Base-by-base conservation (phyloP, 35 echinoderm and acorn worm species). In the Heliocidaris erythrogramma region DNA sequence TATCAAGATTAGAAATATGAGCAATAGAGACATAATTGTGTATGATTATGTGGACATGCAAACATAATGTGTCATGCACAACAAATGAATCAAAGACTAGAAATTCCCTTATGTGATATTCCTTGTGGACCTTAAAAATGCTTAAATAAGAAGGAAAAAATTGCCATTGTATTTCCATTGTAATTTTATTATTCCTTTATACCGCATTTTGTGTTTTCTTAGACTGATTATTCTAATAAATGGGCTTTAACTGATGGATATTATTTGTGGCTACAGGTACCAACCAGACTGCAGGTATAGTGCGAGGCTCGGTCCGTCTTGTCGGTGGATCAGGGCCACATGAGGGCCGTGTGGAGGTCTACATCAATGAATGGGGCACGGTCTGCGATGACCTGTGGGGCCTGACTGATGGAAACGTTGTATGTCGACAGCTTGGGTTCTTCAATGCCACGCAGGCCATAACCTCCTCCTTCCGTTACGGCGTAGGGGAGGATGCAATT, bases 391-490 rank as follows among this genome's bases (percentile, higher is more conserved):
- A 89, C 32, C 14, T 89, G 87, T 89, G 87, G 87, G 87, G 42
- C 87, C 7, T 32, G 18, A 89, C 16, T 18, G 87, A 89, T 12
- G 87, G 30, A 13, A 35, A 84, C 13, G 94, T 95, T 47, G 32
- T 95, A 13, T 95, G 94, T n/a, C 52, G 88, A 59, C 47, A 92
- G 30, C 30, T 95, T 18, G 94, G 94, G 9, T 92, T 92, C 14
- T 10, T 27, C 59, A 85, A 48, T 47, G 94, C 94, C 47, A 86
- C 35, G 4, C n/a, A 18, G 24, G 71, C 94, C 11, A 29, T 85
- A 6, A n/a, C 49, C 4, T 12, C 47, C 4, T 85, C 95, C 48
- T 16, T 17, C n/a, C 65, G 65, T 7, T 95, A 32, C 59, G 95
- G 95, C 14, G 30, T 32, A 2, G 95, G 95, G 7, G 53, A 5